Percentiles rank a stretch among this genome's conserved stretches.
Evolutionary conservation across 2,888 invertebrate genomes (phyloP).

Genomic region (Pterobdella sp.): DNA sequence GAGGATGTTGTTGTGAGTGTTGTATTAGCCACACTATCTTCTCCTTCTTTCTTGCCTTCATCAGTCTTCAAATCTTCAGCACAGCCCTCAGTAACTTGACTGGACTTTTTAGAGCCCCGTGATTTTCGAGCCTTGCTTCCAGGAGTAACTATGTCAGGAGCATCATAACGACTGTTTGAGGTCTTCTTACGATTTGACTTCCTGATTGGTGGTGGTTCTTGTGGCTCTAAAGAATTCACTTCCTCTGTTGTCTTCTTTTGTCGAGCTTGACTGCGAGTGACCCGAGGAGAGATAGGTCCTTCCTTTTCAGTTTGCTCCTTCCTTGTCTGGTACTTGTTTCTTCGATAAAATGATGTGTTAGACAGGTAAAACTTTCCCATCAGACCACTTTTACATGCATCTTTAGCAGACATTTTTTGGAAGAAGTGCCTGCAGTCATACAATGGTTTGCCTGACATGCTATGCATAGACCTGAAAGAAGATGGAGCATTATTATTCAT

Average conservation of each 20-base stretch:
- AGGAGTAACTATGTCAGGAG: constrained; percentile 22
- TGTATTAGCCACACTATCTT: constrained; percentile 1
- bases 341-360: constrained; percentile 24
- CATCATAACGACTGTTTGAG: constrained; percentile 29
- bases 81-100: neutral
- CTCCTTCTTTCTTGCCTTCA: neutral
- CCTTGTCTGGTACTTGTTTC: constrained; percentile 17
- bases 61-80: neutral
- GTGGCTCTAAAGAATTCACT: constrained; percentile 9
- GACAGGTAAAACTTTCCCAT: constrained; percentile 27
- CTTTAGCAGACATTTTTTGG: constrained; percentile 29
- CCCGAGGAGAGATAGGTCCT: constrained; percentile 27
- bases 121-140: constrained; percentile 17
- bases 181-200: constrained; percentile 30
- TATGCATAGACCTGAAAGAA: constrained; percentile 15
- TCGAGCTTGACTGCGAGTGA: constrained; percentile 29
- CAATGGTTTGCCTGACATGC: constrained; percentile 25
- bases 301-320: constrained; percentile 21
- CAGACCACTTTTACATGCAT: constrained; percentile 27
- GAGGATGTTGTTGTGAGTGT: neutral
- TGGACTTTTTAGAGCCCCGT: constrained; percentile 19
- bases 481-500: constrained; percentile 28
- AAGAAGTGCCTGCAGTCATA: constrained; percentile 28
- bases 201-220: constrained; percentile 15
- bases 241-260: constrained; percentile 25